These are phyloP conservation scores for Tenthredo livida DNA, from an alignment of 2,888 invertebrate genomes.

Conservation along the genomic window DNA sequence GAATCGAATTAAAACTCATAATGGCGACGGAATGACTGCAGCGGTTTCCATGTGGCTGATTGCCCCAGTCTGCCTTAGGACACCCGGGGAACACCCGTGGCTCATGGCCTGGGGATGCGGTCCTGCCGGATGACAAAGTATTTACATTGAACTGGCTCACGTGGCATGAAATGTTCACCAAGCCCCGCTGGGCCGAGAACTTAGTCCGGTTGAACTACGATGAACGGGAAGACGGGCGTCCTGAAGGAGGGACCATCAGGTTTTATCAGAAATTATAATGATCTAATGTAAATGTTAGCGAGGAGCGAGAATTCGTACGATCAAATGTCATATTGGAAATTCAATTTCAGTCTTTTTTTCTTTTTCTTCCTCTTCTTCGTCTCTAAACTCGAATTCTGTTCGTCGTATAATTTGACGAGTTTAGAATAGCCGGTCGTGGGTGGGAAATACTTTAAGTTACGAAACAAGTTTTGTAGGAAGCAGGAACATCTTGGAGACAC, in stretches of 20 bases:
- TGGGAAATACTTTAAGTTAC: slow-evolving; percentile 14
- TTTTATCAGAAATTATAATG: slow-evolving; percentile 7
- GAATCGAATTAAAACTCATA: slow-evolving; percentile 55
- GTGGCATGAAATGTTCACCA: slow-evolving; percentile 51
- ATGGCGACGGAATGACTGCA: slow-evolving; percentile 54
- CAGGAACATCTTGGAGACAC: slow-evolving; percentile 54
- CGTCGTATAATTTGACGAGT: slow-evolving; percentile 11
- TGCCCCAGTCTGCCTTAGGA: slow-evolving; percentile 25
- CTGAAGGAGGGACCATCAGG: not conserved
- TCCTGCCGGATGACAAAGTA: slow-evolving; percentile 54
- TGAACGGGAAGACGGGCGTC: not conserved
- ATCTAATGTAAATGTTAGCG: slow-evolving; percentile 7
- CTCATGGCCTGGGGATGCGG: slow-evolving; percentile 25
- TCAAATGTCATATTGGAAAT: not conserved
- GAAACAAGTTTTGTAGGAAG: slow-evolving; percentile 38
- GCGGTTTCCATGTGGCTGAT: slow-evolving; percentile 54
- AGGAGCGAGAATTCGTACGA: not conserved
- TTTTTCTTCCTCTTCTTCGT: not conserved
- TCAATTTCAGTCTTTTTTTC: slow-evolving; percentile 1
- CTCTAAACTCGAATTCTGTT: not conserved
- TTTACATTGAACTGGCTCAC: slow-evolving; percentile 55
- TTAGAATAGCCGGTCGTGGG: slow-evolving; percentile 21
- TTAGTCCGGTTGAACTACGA: not conserved
- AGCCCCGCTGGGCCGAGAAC: slow-evolving; percentile 50
- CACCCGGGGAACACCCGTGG: slow-evolving; percentile 46